Evolutionary conservation across 2,113 vertebrate species (phyloP).

Genomic region (Podocnemis expansa): DNA sequence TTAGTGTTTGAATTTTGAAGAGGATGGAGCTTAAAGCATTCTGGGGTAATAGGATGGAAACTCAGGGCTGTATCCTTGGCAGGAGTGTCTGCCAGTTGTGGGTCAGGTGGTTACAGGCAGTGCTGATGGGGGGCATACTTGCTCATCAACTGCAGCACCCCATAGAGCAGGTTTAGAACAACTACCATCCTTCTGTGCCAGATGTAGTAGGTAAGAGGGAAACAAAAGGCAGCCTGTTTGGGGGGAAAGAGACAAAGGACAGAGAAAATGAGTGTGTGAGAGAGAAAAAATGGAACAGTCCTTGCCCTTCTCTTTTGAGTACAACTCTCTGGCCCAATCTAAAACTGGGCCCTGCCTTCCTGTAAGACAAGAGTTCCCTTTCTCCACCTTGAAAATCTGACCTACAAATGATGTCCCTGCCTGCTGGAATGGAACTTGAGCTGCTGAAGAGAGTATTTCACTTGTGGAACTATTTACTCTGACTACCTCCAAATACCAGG

Average conservation of each 20-base stretch:
- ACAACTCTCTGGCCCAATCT: neutral
- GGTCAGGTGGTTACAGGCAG: neutral
- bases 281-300: neutral
- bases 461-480: neutral
- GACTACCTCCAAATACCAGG: neutral
- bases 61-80: conserved; percentile 20
- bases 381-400: neutral
- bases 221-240: neutral
- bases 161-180: neutral
- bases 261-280: neutral
- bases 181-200: neutral
- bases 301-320: neutral
- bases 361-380: neutral
- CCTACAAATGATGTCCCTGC: neutral
- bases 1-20: conserved; percentile 3
- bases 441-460: neutral
- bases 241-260: fast-evolving
- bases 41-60: conserved; percentile 33
- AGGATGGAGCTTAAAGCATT: conserved; percentile 41
- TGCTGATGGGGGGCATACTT: neutral
- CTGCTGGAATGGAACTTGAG: neutral
- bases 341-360: neutral
- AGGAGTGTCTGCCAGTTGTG: neutral
- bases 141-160: neutral
- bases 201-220: neutral